phyloP scores from a whole-genome alignment of 1,140 invertebrate genomes.

The Cydia amplana region DNA sequence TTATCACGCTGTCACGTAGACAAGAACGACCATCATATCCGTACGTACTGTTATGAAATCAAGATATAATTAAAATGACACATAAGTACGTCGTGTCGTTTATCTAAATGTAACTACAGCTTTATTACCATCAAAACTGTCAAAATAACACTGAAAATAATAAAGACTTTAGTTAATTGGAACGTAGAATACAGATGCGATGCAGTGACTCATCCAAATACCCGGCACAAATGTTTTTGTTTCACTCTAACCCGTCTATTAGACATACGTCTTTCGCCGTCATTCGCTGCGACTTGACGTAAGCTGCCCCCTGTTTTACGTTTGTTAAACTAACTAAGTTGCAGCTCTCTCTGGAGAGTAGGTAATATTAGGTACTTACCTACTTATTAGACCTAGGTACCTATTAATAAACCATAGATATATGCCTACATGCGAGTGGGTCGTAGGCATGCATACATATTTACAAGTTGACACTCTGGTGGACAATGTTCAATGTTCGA shows the following conservation, averaged over 20 bases:
- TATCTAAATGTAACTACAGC: not conserved
- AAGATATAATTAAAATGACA: not conserved
- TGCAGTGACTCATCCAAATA: constrained; percentile 9
- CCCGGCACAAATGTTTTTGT: not conserved
- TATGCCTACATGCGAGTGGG: too few relatives aligned
- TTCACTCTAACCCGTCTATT: constrained; percentile 4
- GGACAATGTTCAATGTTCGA: too few relatives aligned
- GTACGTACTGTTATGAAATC: not conserved
- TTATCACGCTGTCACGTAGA: too few relatives aligned
- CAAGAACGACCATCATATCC: too few relatives aligned
- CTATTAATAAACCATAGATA: too few relatives aligned
- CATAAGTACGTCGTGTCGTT: not conserved
- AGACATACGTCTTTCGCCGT: not conserved
- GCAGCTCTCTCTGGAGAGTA: not conserved
- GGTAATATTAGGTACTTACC: not conserved
- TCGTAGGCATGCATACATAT: too few relatives aligned
- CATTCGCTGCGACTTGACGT: not conserved
- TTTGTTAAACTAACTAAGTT: constrained; percentile 18
- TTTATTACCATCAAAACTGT: not conserved
- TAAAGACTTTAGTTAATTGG: not conserved
- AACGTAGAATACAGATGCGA: constrained; percentile 9
- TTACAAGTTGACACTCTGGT: too few relatives aligned
- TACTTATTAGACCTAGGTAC: too few relatives aligned
- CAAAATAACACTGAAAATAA: constrained; percentile 5
- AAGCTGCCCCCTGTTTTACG: not conserved